Evolutionary conservation across 2,113 vertebrate genomes (phyloP), one percentile per base, ranked within the genome.

Genomic region (Myanophis thanlyinensis): DNA sequence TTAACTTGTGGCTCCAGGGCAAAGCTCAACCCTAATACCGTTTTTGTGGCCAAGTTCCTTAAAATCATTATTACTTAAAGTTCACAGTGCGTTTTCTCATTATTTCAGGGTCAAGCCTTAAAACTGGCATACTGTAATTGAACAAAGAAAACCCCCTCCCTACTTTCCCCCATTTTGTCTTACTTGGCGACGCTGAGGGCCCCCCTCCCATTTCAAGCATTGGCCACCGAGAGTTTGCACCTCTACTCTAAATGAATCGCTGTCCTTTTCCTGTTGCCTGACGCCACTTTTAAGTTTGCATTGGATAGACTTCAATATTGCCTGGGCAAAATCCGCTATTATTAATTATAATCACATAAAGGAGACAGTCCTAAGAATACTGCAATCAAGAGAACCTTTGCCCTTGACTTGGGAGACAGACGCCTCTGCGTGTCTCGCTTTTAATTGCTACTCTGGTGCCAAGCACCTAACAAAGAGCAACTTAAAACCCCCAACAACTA

Each of bases 361-460:
- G 53, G 47, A 93, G 52, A 46, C 10, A 52, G 62, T 22, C 51
- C 30, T 67, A 46, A 51, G 85, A 91, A 92, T 46, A 51, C 54
- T 51, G 48, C 87, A 49, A 23, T 86, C 10, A 22, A 88, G 59
- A 80, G 56, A 0, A 3, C 9, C 0, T 11, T n/a, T 4, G 88
- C 93, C 84, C 2, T 8, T 1, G 0, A 89, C 73, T 84, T 48
- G 5, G 3, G 91, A 91, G 93, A 67, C 9, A 23, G 93, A 52
- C 91, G 88, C 93, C 85, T 85, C 73, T 8, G 89, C 67, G 27
- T 5, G 54, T 86, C 93, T 89, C 46, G 0, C 0, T 22, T 93
- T 87, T 54, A 93, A 96, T 56, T 35, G 94, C 96, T n/a, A 93
- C 92, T 46, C 13, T 1, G 1, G 30, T 96, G 96, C 95, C 97